These are phyloP conservation scores for Parelbella ahira DNA, from an alignment of 2,888 invertebrate genomes.

Conservation along the genomic window DNA sequence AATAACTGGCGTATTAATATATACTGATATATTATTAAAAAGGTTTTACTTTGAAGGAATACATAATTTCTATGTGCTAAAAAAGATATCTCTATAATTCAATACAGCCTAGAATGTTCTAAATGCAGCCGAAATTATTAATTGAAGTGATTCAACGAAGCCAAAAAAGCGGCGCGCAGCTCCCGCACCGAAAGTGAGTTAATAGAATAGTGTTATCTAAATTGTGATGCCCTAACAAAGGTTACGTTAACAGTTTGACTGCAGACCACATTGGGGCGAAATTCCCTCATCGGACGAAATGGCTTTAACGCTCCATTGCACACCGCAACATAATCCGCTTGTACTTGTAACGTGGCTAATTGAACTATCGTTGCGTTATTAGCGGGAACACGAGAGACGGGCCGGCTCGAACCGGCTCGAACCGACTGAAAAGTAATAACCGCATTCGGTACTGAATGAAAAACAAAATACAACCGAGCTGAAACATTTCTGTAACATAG, in stretches of 20 bases:
- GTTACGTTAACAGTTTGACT: not conserved
- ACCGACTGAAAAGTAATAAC: slow-evolving; percentile 22
- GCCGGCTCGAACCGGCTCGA: too few species aligned
- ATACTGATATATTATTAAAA: too few species aligned
- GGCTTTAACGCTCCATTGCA: slow-evolving; percentile 55
- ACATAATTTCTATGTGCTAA: too few species aligned
- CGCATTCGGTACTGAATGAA: slow-evolving; percentile 10
- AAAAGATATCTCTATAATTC: too few species aligned
- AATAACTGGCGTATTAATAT: too few species aligned
- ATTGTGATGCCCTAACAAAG: not conserved
- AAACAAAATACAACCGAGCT: slow-evolving; percentile 25
- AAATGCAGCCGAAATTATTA: too few species aligned
- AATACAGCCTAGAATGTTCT: too few species aligned
- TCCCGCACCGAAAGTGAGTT: too few species aligned
- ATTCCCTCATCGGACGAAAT: slow-evolving; percentile 19
- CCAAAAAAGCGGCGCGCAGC: too few species aligned
- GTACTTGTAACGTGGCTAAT: slow-evolving; percentile 45
- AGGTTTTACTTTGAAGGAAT: too few species aligned
- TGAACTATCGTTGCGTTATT: slow-evolving; percentile 47
- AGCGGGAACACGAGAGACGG: slow-evolving; percentile 4
- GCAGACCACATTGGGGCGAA: not conserved
- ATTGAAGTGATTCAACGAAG: too few species aligned
- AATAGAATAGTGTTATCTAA: too few species aligned
- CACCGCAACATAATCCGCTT: slow-evolving; percentile 2
- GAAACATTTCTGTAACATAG: slow-evolving; percentile 30